These are phyloP conservation scores for Oreochromis grahami DNA, from an alignment of 2,797 vertebrate species.

Conservation along the genomic window DNA sequence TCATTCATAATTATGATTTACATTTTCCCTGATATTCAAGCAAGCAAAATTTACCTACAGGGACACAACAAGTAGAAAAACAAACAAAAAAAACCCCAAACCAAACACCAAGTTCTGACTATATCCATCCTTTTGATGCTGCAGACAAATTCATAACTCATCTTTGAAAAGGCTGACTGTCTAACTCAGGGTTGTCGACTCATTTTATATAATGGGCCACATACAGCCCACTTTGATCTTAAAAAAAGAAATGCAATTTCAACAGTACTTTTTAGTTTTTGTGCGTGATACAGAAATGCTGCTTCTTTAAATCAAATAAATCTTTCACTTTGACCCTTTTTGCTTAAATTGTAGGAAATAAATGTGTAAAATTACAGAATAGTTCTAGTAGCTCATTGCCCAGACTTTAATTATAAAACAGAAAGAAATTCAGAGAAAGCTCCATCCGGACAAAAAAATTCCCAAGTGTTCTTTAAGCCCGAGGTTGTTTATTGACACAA, in stretches of 20 bases:
- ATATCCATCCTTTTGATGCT: neutral
- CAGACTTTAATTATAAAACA: neutral
- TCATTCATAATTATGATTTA: neutral
- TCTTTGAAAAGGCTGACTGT: neutral
- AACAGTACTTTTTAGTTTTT: neutral
- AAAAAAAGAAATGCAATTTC: neutral
- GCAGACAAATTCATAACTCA: neutral
- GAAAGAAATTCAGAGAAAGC: neutral
- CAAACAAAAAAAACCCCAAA: accelerated
- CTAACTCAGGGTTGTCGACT: neutral
- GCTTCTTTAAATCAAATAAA: neutral
- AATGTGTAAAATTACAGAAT: neutral
- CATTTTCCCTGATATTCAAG: neutral
- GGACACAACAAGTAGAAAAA: neutral
- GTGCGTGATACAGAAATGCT: neutral
- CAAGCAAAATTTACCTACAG: neutral
- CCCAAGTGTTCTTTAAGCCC: neutral
- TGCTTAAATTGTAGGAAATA: neutral
- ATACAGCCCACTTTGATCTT: neutral
- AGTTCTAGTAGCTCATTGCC: neutral
- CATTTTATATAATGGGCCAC: neutral
- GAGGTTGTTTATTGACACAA: neutral
- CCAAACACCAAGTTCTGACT: neutral
- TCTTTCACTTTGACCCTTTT: neutral
- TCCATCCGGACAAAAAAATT: neutral